Evolutionary conservation across 2,888 invertebrate species (phyloP).

Genomic region (Tiliacea aurago): DNA sequence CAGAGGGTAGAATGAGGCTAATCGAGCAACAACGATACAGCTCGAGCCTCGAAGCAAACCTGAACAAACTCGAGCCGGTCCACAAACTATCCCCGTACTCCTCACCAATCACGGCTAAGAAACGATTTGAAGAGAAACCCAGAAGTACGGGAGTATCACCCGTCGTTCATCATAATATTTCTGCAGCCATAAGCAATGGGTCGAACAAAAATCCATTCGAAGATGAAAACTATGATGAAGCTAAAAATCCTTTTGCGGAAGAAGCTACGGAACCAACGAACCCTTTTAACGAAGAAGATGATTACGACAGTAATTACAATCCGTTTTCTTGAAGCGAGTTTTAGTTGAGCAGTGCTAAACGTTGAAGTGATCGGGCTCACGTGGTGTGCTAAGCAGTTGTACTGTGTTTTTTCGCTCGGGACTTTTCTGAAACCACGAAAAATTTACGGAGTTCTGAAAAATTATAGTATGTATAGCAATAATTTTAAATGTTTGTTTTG

Average conservation of each 20-base stretch:
- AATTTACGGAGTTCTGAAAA: neutral
- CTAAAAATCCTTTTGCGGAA: slow-evolving; percentile 92
- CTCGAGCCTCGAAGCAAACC: slow-evolving; percentile 91
- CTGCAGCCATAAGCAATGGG: slow-evolving; percentile 55
- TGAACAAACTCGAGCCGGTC: slow-evolving; percentile 80
- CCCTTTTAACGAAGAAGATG: slow-evolving; percentile 90
- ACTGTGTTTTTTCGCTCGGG: neutral
- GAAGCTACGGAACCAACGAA: slow-evolving; percentile 88
- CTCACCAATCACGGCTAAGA: slow-evolving; percentile 69
- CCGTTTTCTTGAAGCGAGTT: slow-evolving; percentile 90
- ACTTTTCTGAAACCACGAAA: neutral
- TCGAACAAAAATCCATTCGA: slow-evolving; percentile 83
- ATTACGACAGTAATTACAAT: slow-evolving; percentile 94
- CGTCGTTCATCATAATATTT: slow-evolving; percentile 73
- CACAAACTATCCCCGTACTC: slow-evolving; percentile 70
- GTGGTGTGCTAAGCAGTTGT: neutral
- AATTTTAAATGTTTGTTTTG: neutral
- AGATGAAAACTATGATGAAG: slow-evolving; percentile 89
- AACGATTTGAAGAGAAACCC: slow-evolving; percentile 62
- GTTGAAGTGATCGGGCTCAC: neutral
- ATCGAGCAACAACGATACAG: slow-evolving; percentile 90
- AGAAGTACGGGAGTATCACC: slow-evolving; percentile 69
- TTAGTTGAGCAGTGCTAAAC: slow-evolving; percentile 12
- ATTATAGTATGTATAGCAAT: slow-evolving; percentile 16
- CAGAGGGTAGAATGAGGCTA: slow-evolving; percentile 91